Evolutionary conservation across 2,113 vertebrate genomes (phyloP).

Genomic region (Centrocercus urophasianus): DNA sequence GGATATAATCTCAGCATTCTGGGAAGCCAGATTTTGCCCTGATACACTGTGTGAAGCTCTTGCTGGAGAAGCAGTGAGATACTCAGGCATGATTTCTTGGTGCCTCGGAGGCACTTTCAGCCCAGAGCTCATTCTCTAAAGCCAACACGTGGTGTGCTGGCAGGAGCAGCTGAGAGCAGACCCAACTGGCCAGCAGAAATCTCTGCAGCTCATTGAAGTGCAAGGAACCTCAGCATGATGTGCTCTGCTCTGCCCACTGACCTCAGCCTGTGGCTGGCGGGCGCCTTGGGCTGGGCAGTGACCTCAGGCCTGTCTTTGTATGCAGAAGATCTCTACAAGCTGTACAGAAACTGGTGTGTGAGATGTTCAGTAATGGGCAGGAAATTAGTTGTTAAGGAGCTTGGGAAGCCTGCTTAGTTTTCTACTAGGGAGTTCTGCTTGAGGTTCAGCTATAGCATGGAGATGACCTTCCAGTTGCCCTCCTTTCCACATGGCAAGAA

Average conservation of each 20-base stretch:
- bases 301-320: rapidly evolving
- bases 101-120: neutral
- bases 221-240: neutral
- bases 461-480: neutral
- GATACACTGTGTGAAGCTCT: rapidly evolving
- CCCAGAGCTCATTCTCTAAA: neutral
- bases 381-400: rapidly evolving
- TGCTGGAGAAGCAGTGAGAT: neutral
- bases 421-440: neutral
- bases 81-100: rapidly evolving
- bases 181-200: neutral
- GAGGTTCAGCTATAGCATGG: neutral
- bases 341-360: neutral
- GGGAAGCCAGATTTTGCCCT: neutral
- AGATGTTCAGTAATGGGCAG: neutral
- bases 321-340: rapidly evolving
- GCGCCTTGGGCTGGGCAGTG: neutral
- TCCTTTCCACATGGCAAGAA: neutral
- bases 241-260: rapidly evolving
- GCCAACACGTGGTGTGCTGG: neutral
- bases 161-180: neutral
- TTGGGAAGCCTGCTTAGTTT: neutral
- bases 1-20: rapidly evolving
- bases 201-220: rapidly evolving
- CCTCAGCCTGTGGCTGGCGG: rapidly evolving